phyloP scores from a whole-genome alignment of 2,113 vertebrate species.

The Onychostruthus taczanowskii region DNA sequence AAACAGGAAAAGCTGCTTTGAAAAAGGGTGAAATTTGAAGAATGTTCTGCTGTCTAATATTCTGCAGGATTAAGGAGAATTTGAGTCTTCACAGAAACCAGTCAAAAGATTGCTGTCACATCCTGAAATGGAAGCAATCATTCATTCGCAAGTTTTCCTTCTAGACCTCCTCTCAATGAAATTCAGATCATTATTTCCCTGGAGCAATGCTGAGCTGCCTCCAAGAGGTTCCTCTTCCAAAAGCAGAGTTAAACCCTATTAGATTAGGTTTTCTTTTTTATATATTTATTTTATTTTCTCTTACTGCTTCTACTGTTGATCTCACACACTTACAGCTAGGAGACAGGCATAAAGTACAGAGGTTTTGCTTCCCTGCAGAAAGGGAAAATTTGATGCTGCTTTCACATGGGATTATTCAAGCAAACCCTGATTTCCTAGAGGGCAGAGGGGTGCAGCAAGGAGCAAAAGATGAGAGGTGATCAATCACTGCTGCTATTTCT shows the following conservation, averaged over 20 bases:
- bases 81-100: background rate
- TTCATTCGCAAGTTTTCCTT: slow-evolving; percentile 3
- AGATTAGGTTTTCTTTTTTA: background rate
- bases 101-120: slow-evolving; percentile 7
- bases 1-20: background rate
- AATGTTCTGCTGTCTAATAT: background rate
- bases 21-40: background rate
- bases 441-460: background rate
- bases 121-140: slow-evolving; percentile 12
- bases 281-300: background rate
- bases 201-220: background rate
- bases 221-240: background rate
- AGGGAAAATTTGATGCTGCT: background rate
- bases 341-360: background rate
- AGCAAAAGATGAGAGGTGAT: background rate
- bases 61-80: slow-evolving; percentile 6
- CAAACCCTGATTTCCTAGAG: background rate
- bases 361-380: background rate
- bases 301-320: background rate
- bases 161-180: slow-evolving; percentile 7
- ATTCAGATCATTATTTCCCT: slow-evolving; percentile 24
- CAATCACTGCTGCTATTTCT: background rate
- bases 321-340: background rate
- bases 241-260: background rate
- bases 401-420: background rate